Evolutionary conservation across 2,797 vertebrate genomes (phyloP).

Genomic region (Alosa sapidissima): DNA sequence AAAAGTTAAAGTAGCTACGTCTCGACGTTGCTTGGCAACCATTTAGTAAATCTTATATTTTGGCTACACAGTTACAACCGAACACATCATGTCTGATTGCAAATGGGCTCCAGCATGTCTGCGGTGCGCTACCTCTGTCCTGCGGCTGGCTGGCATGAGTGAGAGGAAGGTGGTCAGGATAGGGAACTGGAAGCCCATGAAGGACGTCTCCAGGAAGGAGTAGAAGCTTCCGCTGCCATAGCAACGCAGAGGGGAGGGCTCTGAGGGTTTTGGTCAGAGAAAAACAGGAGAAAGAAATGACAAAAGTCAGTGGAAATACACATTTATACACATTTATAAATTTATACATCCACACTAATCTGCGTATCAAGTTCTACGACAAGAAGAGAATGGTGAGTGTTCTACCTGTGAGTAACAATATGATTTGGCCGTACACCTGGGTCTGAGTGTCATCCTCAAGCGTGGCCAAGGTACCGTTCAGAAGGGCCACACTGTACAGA

Average conservation of each 20-base stretch:
- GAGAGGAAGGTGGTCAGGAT: constrained; percentile 67
- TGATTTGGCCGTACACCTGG: constrained; percentile 61
- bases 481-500: constrained; percentile 57
- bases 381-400: background rate
- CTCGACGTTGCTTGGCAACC: too few relatives aligned
- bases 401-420: constrained; percentile 66
- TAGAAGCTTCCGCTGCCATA: constrained; percentile 69
- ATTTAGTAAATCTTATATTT: too few relatives aligned
- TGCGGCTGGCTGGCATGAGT: constrained; percentile 60
- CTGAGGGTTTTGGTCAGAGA: constrained; percentile 47
- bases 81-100: too few relatives aligned
- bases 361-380: too few relatives aligned
- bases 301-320: too few relatives aligned
- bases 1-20: too few relatives aligned
- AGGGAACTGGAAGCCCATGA: constrained; percentile 73
- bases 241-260: constrained; percentile 61
- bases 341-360: too few relatives aligned
- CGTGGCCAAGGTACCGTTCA: constrained; percentile 57
- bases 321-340: too few relatives aligned
- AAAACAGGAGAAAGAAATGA: too few relatives aligned
- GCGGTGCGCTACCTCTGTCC: constrained; percentile 56
- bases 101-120: too few relatives aligned
- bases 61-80: too few relatives aligned
- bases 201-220: constrained; percentile 59
- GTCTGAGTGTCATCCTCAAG: constrained; percentile 53